phyloP scores from a whole-genome alignment of 2,797 vertebrate genomes.

The Rhadinocentrus ornatus region DNA sequence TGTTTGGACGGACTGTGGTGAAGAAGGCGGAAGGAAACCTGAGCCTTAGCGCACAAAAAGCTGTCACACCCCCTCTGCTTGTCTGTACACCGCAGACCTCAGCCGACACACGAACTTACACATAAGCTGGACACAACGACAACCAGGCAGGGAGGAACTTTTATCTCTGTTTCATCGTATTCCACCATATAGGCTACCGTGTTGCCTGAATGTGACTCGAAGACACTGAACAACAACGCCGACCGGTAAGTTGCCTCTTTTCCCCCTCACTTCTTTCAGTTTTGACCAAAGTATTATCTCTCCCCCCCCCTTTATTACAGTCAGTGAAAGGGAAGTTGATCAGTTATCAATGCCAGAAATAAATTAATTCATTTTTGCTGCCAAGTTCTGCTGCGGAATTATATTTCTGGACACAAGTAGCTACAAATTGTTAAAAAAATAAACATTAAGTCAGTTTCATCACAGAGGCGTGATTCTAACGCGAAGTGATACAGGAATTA shows the following conservation, averaged over 20 bases:
- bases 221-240: slow-evolving; percentile 11
- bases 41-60: slow-evolving; percentile 48
- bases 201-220: slow-evolving; percentile 51
- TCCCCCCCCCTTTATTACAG: background rate
- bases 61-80: slow-evolving; percentile 47
- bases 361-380: background rate
- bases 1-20: slow-evolving; percentile 37
- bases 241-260: slow-evolving; percentile 41
- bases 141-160: slow-evolving; percentile 14
- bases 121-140: slow-evolving; percentile 19
- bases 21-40: slow-evolving; percentile 73
- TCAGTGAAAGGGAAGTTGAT: background rate
- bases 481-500: background rate
- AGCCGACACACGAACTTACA: slow-evolving; percentile 10
- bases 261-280: background rate
- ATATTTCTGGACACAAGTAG: background rate
- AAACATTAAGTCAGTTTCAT: background rate
- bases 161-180: background rate
- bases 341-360: background rate
- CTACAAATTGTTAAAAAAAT: background rate
- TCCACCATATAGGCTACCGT: background rate
- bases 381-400: background rate
- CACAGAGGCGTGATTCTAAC: background rate
- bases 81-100: slow-evolving; percentile 18
- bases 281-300: background rate